phyloP scores from a whole-genome alignment of 2,797 vertebrate genomes.

The Bufotes viridis region DNA sequence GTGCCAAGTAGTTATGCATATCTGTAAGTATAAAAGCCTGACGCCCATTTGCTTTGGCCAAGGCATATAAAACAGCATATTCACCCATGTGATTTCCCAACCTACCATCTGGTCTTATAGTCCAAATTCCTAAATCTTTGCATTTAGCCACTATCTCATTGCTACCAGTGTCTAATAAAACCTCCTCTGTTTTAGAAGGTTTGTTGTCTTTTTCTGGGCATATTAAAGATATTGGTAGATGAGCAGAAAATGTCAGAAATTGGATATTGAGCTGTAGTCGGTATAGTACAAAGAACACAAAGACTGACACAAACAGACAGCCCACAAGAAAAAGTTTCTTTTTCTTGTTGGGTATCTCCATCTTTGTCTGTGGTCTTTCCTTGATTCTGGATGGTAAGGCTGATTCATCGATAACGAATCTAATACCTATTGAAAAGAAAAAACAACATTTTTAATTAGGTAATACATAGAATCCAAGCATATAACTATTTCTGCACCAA shows the following conservation, averaged over 20 bases:
- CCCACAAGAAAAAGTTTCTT: conserved; percentile 24
- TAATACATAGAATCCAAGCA: neutral
- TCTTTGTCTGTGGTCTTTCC: neutral
- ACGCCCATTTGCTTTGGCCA: conserved; percentile 66
- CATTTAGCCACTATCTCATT: neutral
- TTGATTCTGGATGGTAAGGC: neutral
- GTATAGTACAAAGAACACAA: conserved; percentile 38
- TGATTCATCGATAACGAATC: conserved; percentile 31
- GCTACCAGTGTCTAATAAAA: neutral
- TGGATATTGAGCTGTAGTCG: conserved; percentile 20
- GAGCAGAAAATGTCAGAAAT: conserved; percentile 36
- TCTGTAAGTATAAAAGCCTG: conserved; percentile 64
- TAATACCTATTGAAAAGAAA: conserved; percentile 24
- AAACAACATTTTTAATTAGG: neutral
- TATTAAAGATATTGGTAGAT: conserved; percentile 5
- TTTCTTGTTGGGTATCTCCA: conserved; percentile 47
- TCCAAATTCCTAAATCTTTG: conserved; percentile 63
- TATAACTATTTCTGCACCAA: neutral
- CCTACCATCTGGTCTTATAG: conserved; percentile 62
- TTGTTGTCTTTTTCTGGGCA: conserved; percentile 28
- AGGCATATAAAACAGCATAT: conserved; percentile 67
- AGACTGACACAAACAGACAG: conserved; percentile 3
- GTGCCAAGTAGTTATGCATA: conserved; percentile 64
- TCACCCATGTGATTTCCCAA: conserved; percentile 70
- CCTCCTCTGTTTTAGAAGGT: neutral